Evolutionary conservation across 1,140 invertebrate species (phyloP).

Genomic region (Drosophila erecta): DNA sequence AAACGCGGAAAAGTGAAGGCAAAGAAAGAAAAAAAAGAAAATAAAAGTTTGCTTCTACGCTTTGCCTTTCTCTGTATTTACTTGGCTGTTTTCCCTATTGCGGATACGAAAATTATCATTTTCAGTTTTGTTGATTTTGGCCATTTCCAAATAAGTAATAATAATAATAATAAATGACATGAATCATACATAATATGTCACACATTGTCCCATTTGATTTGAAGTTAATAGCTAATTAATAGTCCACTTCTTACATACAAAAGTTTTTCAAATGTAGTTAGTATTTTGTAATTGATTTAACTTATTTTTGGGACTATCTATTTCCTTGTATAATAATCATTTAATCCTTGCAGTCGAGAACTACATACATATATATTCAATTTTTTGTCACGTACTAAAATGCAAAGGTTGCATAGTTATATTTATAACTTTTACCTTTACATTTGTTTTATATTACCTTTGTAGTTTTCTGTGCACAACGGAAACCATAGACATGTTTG

Average conservation of each 20-base stretch:
- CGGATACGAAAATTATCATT: conserved; percentile 14
- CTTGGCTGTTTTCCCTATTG: conserved; percentile 3
- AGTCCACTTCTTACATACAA: not conserved
- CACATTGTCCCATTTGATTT: not conserved
- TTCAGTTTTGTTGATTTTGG: conserved; percentile 11
- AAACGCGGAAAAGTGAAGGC: not conserved
- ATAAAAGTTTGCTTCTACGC: conserved; percentile 8
- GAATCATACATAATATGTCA: conserved; percentile 15
- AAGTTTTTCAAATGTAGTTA: not conserved
- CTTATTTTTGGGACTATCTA: too few relatives aligned
- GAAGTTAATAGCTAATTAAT: not conserved
- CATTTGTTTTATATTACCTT: not conserved
- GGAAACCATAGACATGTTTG: conserved; percentile 19
- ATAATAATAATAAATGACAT: too few relatives aligned
- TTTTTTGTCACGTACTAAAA: not conserved
- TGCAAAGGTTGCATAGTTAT: not conserved
- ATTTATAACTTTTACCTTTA: not conserved
- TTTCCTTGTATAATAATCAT: not conserved
- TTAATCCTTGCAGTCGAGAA: not conserved
- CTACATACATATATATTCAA: too few relatives aligned
- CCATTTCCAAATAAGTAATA: conserved; percentile 16
- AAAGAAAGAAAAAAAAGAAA: not conserved
- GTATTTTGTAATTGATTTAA: too few relatives aligned
- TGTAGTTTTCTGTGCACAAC: not conserved
- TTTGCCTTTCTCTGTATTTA: conserved; percentile 9